These are phyloP conservation scores for Antidorcas marsupialis DNA, from an alignment of 2,113 vertebrate genomes.

Conservation along the genomic window DNA sequence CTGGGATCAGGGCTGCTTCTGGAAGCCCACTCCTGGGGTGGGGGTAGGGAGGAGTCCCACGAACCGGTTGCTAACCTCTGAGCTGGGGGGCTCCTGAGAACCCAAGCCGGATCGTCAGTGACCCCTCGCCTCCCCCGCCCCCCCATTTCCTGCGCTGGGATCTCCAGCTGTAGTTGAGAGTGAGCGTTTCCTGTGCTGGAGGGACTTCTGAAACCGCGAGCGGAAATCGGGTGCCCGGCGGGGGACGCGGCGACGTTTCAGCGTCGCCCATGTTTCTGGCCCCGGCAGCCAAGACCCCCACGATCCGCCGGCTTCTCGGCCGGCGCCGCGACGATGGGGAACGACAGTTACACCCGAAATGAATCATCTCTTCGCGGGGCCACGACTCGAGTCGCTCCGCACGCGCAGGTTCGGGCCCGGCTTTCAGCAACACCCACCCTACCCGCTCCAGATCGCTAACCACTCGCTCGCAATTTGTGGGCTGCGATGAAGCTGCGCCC, in stretches of 20 bases:
- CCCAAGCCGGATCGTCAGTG: background rate
- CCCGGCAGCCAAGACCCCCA: background rate
- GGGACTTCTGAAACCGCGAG: background rate
- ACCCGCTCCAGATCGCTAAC: background rate
- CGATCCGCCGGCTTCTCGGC: background rate
- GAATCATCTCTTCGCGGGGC: background rate
- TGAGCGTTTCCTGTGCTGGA: background rate
- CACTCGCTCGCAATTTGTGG: background rate
- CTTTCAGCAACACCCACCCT: background rate
- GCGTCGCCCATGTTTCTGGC: background rate
- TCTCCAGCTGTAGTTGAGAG: background rate
- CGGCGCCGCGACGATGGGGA: background rate
- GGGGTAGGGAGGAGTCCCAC: background rate
- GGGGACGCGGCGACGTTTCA: background rate
- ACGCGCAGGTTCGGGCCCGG: background rate
- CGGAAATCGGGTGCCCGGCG: background rate
- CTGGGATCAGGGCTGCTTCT: background rate
- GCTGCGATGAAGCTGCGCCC: background rate
- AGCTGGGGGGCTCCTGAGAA: background rate
- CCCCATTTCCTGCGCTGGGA: constrained; percentile 35
- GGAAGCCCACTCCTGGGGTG: background rate
- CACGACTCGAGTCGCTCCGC: background rate
- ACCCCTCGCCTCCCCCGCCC: background rate
- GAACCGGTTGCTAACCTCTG: background rate
- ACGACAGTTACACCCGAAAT: background rate